Percentiles rank a stretch among this genome's conserved stretches.
phyloP scores from a whole-genome alignment of 2,888 invertebrate species.

The Pollenia amentaria region DNA sequence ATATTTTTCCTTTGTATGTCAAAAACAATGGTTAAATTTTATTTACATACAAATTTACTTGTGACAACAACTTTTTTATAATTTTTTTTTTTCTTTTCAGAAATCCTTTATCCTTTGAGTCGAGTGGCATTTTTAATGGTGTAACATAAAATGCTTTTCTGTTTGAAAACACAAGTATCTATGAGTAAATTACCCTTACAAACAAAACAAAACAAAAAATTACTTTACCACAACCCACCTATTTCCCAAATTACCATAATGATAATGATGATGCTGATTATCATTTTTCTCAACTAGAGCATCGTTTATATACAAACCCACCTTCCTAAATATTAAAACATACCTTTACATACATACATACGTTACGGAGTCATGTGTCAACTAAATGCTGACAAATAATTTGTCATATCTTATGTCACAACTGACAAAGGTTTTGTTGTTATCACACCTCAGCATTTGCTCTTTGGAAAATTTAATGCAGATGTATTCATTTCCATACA shows the following conservation, averaged over 20 bases:
- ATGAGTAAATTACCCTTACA: slow-evolving; percentile 11
- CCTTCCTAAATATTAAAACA: neutral
- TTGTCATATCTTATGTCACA: slow-evolving; percentile 71
- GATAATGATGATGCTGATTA: slow-evolving; percentile 18
- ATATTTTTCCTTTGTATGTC: slow-evolving; percentile 13
- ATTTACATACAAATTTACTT: slow-evolving; percentile 71
- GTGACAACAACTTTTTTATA: slow-evolving; percentile 50
- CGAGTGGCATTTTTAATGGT: slow-evolving; percentile 52
- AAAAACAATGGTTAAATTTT: slow-evolving; percentile 54
- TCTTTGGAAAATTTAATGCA: slow-evolving; percentile 58
- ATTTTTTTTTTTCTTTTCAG: neutral
- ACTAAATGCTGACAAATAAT: slow-evolving; percentile 71
- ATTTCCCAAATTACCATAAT: slow-evolving; percentile 24
- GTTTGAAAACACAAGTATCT: neutral
- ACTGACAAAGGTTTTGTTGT: slow-evolving; percentile 68
- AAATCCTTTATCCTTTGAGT: slow-evolving; percentile 39
- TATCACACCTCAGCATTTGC: slow-evolving; percentile 70
- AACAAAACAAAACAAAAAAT: neutral
- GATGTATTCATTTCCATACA: slow-evolving; percentile 44
- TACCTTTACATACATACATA: neutral
- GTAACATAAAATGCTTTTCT: slow-evolving; percentile 1
- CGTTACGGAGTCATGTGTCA: slow-evolving; percentile 58
- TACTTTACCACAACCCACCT: neutral
- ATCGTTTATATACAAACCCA: neutral
- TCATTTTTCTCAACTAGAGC: slow-evolving; percentile 20